A percentile compares a stretch with the other conserved stretches of the same genome.
Evolutionary conservation across 2,888 invertebrate species (phyloP).

Genomic region (Oxystoma pomonae): DNA sequence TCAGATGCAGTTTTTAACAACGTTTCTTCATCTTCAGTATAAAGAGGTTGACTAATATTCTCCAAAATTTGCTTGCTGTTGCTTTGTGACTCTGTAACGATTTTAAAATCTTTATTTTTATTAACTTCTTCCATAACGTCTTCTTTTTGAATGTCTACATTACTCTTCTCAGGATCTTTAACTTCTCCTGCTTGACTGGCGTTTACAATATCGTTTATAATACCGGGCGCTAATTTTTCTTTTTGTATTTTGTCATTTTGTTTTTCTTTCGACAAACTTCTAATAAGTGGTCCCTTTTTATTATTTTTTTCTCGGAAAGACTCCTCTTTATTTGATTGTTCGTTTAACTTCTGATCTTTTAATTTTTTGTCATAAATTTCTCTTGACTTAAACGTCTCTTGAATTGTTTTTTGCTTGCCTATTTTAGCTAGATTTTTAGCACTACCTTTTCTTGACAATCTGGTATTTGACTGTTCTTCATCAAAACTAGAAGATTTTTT

Average conservation of each 20-base stretch:
- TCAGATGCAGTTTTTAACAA: too few relatives aligned
- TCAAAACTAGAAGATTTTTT: neutral
- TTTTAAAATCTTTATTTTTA: too few relatives aligned
- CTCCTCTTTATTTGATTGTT: neutral
- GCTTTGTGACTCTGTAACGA: too few relatives aligned
- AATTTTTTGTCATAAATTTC: neutral
- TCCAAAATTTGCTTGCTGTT: too few relatives aligned
- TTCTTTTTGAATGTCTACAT: too few relatives aligned
- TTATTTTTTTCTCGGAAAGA: neutral
- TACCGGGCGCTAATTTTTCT: neutral
- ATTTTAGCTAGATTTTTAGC: neutral
- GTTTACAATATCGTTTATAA: too few relatives aligned
- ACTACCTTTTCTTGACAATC: neutral
- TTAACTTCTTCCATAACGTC: too few relatives aligned
- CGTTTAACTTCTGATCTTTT: neutral
- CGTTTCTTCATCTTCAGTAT: too few relatives aligned
- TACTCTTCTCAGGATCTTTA: too few relatives aligned
- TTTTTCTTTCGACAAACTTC: neutral
- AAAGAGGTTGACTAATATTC: too few relatives aligned
- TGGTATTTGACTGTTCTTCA: neutral
- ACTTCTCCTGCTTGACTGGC: too few relatives aligned
- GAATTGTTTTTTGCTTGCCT: neutral
- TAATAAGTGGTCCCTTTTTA: neutral
- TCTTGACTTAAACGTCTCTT: neutral
- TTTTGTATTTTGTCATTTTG: neutral